Percentiles rank a stretch among this genome's conserved stretches.
Evolutionary conservation across 2,888 invertebrate species (phyloP).

Genomic region (Craniophora ligustri): DNA sequence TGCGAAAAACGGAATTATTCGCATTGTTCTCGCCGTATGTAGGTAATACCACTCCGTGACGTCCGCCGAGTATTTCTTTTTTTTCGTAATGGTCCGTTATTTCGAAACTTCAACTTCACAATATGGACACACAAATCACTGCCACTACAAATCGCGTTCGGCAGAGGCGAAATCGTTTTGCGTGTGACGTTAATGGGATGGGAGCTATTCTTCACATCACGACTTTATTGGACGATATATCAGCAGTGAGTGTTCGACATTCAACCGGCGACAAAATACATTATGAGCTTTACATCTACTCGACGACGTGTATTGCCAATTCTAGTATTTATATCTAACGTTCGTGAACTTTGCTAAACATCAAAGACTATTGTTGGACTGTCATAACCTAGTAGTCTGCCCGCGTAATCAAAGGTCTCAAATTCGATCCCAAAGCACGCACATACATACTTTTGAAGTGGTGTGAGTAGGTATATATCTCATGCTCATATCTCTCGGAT

Average conservation of each 20-base stretch:
- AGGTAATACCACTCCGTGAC: constrained; percentile 29
- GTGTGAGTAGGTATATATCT: too few relatives aligned
- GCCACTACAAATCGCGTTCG: constrained; percentile 76
- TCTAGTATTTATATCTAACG: constrained; percentile 14
- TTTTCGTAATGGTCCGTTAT: constrained; percentile 60
- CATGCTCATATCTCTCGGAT: too few relatives aligned
- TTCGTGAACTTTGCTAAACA: not conserved
- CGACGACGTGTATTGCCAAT: constrained; percentile 18
- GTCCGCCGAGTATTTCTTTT: constrained; percentile 35
- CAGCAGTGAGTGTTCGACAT: constrained; percentile 61
- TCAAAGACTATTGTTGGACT: not conserved
- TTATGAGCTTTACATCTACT: constrained; percentile 46
- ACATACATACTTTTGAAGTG: too few relatives aligned
- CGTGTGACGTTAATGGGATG: constrained; percentile 81
- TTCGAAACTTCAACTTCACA: constrained; percentile 68
- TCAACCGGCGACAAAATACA: constrained; percentile 43
- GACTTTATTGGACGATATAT: constrained; percentile 80
- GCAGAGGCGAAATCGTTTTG: constrained; percentile 74
- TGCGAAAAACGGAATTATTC: constrained; percentile 35
- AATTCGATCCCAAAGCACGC: too few relatives aligned
- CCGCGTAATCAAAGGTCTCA: too few relatives aligned
- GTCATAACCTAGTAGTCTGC: too few relatives aligned
- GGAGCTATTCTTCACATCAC: constrained; percentile 79
- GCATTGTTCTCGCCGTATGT: constrained; percentile 39
- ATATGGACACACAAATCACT: constrained; percentile 75